phyloP scores from a whole-genome alignment of 2,113 vertebrate species.

The Phyllostomus discolor region DNA sequence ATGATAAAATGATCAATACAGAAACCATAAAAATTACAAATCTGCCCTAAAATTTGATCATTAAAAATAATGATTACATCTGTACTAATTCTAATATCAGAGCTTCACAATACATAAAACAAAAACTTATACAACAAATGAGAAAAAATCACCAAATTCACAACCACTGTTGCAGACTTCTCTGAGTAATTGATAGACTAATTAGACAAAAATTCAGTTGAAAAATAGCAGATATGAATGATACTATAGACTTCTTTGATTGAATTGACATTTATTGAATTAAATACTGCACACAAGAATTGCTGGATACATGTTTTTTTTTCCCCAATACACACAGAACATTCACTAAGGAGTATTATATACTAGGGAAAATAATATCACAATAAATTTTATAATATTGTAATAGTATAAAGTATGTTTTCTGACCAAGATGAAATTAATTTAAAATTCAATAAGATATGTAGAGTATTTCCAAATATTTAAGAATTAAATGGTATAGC shows the following conservation, averaged over 20 bases:
- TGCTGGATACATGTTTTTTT: not conserved
- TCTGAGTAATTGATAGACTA: not conserved
- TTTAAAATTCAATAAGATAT: not conserved
- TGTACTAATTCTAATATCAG: slow-evolving; percentile 9
- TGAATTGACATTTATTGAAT: not conserved
- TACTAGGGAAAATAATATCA: not conserved
- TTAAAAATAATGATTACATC: not conserved
- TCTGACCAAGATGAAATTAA: not conserved
- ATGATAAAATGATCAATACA: slow-evolving; percentile 9
- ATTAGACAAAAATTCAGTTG: not conserved
- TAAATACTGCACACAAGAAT: not conserved
- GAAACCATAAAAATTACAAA: slow-evolving; percentile 25
- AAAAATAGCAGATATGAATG: not conserved
- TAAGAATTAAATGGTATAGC: not conserved
- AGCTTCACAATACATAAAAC: slow-evolving; percentile 12
- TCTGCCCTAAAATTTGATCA: not conserved
- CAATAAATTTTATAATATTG: not conserved
- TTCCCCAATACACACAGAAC: not conserved
- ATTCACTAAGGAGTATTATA: not conserved
- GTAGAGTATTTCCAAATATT: not conserved
- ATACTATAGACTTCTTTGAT: not conserved
- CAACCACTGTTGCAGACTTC: not conserved
- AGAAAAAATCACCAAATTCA: not conserved
- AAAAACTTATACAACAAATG: slow-evolving; percentile 8
- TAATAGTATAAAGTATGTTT: not conserved